Base-by-base conservation (phyloP, 2,113 vertebrate genomes). In the Phyllostomus hastatus region DNA sequence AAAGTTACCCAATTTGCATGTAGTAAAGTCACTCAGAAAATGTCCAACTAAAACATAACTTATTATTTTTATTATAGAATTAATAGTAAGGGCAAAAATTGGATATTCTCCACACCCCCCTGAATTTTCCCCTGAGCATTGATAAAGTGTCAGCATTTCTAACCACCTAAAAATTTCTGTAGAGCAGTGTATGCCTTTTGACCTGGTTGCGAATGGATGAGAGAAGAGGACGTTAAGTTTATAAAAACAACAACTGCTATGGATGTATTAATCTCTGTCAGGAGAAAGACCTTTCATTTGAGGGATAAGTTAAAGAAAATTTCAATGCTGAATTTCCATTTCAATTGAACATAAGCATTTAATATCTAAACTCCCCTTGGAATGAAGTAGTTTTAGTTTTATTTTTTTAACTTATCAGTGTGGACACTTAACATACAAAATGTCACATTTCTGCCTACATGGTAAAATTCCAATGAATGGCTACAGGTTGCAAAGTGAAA, bases 141-240 rank as follows among this genome's bases (percentile, higher is more conserved):
- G 33, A 93, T 76, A 69, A 67, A 85, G 28, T 94, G 43, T 75
- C 33, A 86, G 2, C 26, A 64, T 86, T 95, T 75, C 41, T 48
- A 72, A 46, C 41, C 69, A 70, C 2, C 48, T 75, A 73, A 95
- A 95, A 14, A 26, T 83, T 70, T 93, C 35, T 82, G 41, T 20
- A 73, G 67, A 91, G 67, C 7, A 9, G 4, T 67, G 69, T 93
- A 19, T 79, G 26, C 33, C 41, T 69, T 96, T 81, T 87, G 83
- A 96, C 52, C 66, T 67, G 72, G 19, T 35, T 78, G 67, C 72
- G 33, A 91, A 94, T 2, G 81, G 41, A 91, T 82, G 31, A 93
- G 80, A 75, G 38, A 96, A 94, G 17, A 96, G 38, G 20, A 85
- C 85, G 67, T 78, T 48, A 80, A 64, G 76, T 66, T 94, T n/a